Base-by-base conservation (phyloP, 2,888 invertebrate species). In the Phaedon cochleariae region DNA sequence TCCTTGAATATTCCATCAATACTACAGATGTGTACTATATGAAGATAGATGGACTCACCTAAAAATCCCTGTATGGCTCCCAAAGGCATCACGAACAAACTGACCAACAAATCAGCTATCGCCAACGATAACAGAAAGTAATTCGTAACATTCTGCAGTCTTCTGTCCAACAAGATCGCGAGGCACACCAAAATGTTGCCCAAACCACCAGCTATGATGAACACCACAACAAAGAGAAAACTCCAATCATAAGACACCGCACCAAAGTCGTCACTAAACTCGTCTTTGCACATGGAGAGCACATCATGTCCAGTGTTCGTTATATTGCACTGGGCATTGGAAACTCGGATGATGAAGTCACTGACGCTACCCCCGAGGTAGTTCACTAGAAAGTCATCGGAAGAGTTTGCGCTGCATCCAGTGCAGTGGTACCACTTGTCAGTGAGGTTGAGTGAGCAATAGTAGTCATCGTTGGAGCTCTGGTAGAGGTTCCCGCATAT, bases 131-230 rank as follows among this genome's bases (percentile, higher is more conserved):
- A 87, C 69, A 97, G 87, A 83, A 97, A 97, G 85, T 97, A 97
- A 85, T 97, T 98, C 70, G 97, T 97, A 72, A 96, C 94, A 84
- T 96, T 97, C 84, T 97, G 97, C 68, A 97, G 85, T 76, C 93
- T 88, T 68, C 93, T 90, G 85, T 98, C 97, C 79, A 95, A 86
- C 68, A 92, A 92, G 74, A 98, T 95, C 0, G 97, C 97, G 78
- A 97, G 86, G 83, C 97, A 97, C 75, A 98, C 97, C 67, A 98
- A 85, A 73, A 95, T 92, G 84, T 97, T 97, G 18, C 97, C 97
- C 63, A 96, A 84, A 22, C 94, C 94, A 22, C 96, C 96, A 22
- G 94, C 94, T 70, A 94, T 85, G 80, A 96, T 95, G 82, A 96
- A 93, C 77, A 94, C 86, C 74, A 92, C 88, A 77, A 95, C 92